Evolutionary conservation across 2,797 vertebrate genomes (phyloP).

Genomic region (Esox lucius): DNA sequence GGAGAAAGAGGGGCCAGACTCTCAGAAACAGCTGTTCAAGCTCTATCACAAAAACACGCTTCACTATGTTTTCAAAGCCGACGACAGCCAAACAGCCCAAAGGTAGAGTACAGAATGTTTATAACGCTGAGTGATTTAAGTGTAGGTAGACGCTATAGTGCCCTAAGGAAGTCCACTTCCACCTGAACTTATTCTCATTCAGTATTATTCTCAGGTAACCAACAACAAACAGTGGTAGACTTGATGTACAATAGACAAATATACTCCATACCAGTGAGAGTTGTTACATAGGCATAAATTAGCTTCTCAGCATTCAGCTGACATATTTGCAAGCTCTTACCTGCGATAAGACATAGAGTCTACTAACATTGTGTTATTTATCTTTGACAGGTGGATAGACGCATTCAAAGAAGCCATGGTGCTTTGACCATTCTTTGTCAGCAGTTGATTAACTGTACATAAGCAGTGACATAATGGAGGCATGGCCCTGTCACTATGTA

Average conservation of each 20-base stretch:
- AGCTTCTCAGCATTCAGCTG: neutral
- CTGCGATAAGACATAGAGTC: neutral
- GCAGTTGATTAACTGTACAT: neutral
- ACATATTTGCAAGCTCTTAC: neutral
- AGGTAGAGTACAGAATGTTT: constrained; percentile 72
- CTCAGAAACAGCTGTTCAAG: constrained; percentile 81
- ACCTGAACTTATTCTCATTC: no score
- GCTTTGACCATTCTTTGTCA: constrained; percentile 67
- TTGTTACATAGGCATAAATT: neutral
- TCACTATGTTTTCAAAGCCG: constrained; percentile 90
- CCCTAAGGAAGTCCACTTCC: no score
- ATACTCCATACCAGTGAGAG: neutral
- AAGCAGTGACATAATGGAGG: neutral
- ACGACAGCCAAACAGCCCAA: constrained; percentile 83
- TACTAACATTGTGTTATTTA: constrained; percentile 1
- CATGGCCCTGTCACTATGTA: neutral
- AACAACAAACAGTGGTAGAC: no score
- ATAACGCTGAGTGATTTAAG: neutral
- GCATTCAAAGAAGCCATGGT: constrained; percentile 89
- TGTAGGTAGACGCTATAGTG: neutral
- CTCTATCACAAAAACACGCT: constrained; percentile 92
- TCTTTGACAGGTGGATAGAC: constrained; percentile 86
- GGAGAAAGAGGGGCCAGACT: constrained; percentile 53
- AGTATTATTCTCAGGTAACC: no score
- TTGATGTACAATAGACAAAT: neutral